Conservation (phyloP, 2,113 vertebrate species). For the Promerops cafer region DNA sequence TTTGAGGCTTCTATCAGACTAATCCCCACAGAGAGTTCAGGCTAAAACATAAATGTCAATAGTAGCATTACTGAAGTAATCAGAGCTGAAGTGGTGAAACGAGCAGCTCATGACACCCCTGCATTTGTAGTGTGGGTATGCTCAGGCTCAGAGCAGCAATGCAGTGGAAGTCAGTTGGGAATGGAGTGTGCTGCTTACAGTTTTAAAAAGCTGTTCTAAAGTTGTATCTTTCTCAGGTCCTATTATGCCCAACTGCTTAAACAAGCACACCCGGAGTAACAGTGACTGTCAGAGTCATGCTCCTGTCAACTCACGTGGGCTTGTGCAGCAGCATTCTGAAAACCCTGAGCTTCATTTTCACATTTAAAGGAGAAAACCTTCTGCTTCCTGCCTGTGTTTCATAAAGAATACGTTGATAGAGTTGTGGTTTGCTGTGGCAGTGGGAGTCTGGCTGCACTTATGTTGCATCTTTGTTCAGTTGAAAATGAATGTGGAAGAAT, state of each 20-base stretch:
- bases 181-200: background rate
- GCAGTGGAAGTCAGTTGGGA: background rate
- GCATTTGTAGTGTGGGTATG: background rate
- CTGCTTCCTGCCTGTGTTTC: background rate
- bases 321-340: background rate
- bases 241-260: background rate
- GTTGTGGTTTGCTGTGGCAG: background rate
- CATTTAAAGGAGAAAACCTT: background rate
- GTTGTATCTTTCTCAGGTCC: background rate
- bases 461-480: background rate
- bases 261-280: background rate
- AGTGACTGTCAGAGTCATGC: background rate
- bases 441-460: background rate
- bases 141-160: background rate
- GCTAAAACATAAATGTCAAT: background rate
- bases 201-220: background rate
- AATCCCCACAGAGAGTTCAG: background rate
- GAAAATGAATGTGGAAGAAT: background rate
- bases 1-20: background rate
- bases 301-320: background rate
- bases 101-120: background rate
- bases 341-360: background rate
- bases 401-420: background rate
- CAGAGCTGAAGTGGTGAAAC: background rate
- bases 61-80: background rate